These are phyloP conservation scores for Lutraria lutraria DNA, from an alignment of 2,888 invertebrate genomes.

Conservation along the genomic window DNA sequence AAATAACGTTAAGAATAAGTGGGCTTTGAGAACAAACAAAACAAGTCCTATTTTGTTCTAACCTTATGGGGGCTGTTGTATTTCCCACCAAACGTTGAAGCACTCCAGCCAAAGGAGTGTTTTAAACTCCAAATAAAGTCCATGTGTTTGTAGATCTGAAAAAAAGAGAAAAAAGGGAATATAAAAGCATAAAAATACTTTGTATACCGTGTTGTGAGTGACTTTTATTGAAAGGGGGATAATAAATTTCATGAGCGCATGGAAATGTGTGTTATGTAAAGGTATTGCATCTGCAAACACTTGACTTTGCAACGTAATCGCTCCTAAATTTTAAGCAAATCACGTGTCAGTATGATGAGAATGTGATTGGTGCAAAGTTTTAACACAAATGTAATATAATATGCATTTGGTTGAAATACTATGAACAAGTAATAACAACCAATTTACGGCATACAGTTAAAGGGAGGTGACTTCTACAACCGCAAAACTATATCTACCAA, in stretches of 20 bases:
- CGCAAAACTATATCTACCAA: not conserved
- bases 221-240: constrained; percentile 54
- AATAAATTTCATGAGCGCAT: constrained; percentile 30
- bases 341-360: constrained; percentile 26
- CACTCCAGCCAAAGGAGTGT: not conserved
- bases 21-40: too few species aligned
- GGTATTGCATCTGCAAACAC: constrained; percentile 48
- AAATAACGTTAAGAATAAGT: too few species aligned
- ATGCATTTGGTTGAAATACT: too few species aligned
- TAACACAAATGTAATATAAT: too few species aligned
- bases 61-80: not conserved
- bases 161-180: constrained; percentile 31
- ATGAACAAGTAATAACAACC: too few species aligned
- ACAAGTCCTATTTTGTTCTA: not conserved
- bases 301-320: constrained; percentile 54
- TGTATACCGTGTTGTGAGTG: constrained; percentile 51
- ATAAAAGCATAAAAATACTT: constrained; percentile 50
- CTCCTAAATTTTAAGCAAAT: constrained; percentile 49
- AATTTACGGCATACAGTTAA: not conserved
- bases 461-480: not conserved
- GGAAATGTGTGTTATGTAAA: not conserved
- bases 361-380: not conserved
- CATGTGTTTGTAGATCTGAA: constrained; percentile 56
- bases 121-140: constrained; percentile 41
- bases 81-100: not conserved